Base-by-base conservation (phyloP, 2,888 invertebrate species). In the Troilus luridus region DNA sequence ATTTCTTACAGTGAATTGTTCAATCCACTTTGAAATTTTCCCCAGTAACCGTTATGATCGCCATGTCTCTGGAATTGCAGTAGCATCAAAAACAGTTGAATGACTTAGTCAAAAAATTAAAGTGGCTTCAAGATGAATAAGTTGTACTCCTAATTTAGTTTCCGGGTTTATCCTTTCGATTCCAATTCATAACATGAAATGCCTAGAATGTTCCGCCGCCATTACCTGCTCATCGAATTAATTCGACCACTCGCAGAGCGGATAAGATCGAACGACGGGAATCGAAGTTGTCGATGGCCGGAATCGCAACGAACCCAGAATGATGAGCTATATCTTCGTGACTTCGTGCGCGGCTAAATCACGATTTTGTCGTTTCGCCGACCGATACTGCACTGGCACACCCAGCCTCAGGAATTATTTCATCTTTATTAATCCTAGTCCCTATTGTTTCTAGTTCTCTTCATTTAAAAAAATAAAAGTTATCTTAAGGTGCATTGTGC, bases 271-370 rank as follows among this genome's bases (percentile, higher is more conserved):
- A 12, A 14, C 6, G 0, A 12, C 11, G 0, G 27, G 14, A 19
- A 24, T 59, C 59, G 59, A 59, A 59, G 59, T 59, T 59, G 59
- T 59, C 59, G 59, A 14, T 59, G 12, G 59, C 59, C 59, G 59
- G 59, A 59, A 59, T 59, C 59, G 59, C 59, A 59, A 59, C 59
- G 59, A 24, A 12, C 24, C 11, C 41, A 54, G 21, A 81, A 56
- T 54, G 81, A 81, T 81, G 81, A 54, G 41, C 77, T n/a, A 54
- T 11, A 19, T 21, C 8, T 9, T 54, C 81, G 54, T 81, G 81
- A 81, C 81, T 81, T 81, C 81, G 81, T 81, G 81, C 81, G 54
- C 81, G 11, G 54, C 54, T 81, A 81, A 81, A 81, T 81, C 81
- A 81, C 81, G 81, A 81, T 81, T 81, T 81, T 56, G 81, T 56